Conservation (phyloP, 2,113 vertebrate species). For the Bos javanicus region DNA sequence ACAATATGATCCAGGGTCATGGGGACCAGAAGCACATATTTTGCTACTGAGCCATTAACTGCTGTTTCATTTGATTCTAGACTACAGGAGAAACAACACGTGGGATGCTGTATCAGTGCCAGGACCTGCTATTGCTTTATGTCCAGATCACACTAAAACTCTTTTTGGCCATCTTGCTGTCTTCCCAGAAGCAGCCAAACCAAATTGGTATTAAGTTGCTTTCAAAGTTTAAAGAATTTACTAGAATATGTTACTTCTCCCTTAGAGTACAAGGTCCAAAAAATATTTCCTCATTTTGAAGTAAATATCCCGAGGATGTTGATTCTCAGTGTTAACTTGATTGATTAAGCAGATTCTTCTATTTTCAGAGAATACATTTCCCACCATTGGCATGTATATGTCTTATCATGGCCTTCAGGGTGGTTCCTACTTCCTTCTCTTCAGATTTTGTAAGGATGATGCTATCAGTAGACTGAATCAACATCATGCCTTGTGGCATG, state of each 20-base stretch:
- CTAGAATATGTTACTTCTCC: background rate
- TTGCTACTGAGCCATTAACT: background rate
- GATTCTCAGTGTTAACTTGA: background rate
- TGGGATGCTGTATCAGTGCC: background rate
- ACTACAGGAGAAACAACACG: background rate
- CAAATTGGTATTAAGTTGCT: background rate
- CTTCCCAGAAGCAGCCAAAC: background rate
- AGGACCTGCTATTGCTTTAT: background rate
- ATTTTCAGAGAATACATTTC: background rate
- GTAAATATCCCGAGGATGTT: background rate
- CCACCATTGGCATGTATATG: background rate
- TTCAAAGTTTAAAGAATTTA: background rate
- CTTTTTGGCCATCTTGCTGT: background rate
- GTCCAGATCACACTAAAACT: background rate
- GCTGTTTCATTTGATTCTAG: background rate
- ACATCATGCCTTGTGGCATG: background rate
- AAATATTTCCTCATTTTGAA: background rate
- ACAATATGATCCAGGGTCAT: background rate
- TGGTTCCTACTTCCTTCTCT: background rate
- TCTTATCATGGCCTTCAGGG: background rate
- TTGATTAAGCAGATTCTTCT: background rate
- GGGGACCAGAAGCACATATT: background rate
- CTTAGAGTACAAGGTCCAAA: background rate
- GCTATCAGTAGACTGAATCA: background rate
- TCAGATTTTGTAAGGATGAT: background rate